Percentiles rank a stretch among this genome's conserved stretches.
phyloP scores from a whole-genome alignment of 2,888 invertebrate species.

The Itoplectis maculator region DNA sequence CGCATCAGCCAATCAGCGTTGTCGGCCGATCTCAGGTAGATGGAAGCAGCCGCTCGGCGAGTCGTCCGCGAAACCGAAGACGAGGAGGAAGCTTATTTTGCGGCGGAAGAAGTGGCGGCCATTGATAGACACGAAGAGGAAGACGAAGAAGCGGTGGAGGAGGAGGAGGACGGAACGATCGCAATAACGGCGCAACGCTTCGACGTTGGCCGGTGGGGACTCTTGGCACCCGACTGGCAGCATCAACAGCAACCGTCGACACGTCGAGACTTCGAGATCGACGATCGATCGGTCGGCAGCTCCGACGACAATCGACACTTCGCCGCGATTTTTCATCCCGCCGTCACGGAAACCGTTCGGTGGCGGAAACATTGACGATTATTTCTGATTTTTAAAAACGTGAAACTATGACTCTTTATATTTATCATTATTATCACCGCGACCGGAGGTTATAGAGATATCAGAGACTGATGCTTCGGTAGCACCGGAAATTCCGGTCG shows the following conservation, averaged over 20 bases:
- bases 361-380: constrained; percentile 52
- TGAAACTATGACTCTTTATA: constrained; percentile 11
- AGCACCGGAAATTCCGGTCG: not conserved
- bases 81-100: constrained; percentile 6
- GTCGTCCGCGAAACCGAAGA: constrained; percentile 40
- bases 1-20: constrained; percentile 17
- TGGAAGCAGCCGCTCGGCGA: constrained; percentile 58
- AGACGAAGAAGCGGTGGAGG: too few relatives aligned
- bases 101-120: not conserved
- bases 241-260: constrained; percentile 50
- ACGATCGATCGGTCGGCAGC: constrained; percentile 35
- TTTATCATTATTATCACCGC: too few relatives aligned
- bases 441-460: not conserved
- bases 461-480: not conserved
- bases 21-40: constrained; percentile 59
- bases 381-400: not conserved
- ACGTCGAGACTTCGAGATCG: constrained; percentile 31
- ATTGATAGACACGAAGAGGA: not conserved
- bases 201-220: constrained; percentile 37
- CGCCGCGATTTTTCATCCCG: constrained; percentile 51
- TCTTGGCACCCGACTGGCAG: constrained; percentile 43
- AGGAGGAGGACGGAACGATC: constrained; percentile 33
- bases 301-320: not conserved
- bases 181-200: constrained; percentile 38
- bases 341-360: constrained; percentile 58